Percentiles rank a stretch among this genome's conserved stretches.
Evolutionary conservation across 2,113 vertebrate species (phyloP).

Genomic region (Sula dactylatra): DNA sequence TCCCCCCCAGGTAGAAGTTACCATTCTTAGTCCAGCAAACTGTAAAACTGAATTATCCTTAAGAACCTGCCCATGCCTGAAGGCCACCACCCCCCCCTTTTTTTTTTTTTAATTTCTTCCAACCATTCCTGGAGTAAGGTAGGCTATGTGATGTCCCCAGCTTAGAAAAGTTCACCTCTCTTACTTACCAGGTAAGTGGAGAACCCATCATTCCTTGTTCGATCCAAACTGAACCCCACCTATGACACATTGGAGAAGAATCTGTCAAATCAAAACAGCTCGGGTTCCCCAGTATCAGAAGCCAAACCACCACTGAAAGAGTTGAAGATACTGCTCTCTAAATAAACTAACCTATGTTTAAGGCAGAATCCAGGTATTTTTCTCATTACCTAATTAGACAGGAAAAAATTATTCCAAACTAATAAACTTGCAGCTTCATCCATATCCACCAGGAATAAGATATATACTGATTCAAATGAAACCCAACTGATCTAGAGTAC

Average conservation of each 20-base stretch:
- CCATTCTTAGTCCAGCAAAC: background rate
- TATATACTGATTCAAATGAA: background rate
- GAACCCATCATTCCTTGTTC: conserved; percentile 84
- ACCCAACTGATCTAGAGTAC: background rate
- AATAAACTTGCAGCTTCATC: background rate
- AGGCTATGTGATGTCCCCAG: background rate
- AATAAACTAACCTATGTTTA: background rate
- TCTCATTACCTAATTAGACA: background rate
- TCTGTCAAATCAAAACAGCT: background rate
- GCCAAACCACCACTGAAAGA: background rate
- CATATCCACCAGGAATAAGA: background rate
- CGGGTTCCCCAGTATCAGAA: background rate
- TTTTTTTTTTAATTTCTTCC: background rate
- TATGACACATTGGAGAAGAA: conserved; percentile 20
- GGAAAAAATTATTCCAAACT: background rate
- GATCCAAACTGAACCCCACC: conserved; percentile 85
- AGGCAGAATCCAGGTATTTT: background rate
- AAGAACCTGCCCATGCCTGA: background rate
- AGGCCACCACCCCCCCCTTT: fast-evolving
- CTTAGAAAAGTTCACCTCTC: background rate
- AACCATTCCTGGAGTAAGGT: background rate
- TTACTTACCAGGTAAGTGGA: conserved; percentile 82
- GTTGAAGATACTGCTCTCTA: background rate
- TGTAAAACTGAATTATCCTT: background rate
- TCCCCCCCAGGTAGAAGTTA: fast-evolving